Percentiles rank a stretch among this genome's conserved stretches.
These are phyloP conservation scores for Haliclona indistincta DNA, from an alignment of 37 sponge, comb jelly and placozoan species.

Conservation along the genomic window DNA sequence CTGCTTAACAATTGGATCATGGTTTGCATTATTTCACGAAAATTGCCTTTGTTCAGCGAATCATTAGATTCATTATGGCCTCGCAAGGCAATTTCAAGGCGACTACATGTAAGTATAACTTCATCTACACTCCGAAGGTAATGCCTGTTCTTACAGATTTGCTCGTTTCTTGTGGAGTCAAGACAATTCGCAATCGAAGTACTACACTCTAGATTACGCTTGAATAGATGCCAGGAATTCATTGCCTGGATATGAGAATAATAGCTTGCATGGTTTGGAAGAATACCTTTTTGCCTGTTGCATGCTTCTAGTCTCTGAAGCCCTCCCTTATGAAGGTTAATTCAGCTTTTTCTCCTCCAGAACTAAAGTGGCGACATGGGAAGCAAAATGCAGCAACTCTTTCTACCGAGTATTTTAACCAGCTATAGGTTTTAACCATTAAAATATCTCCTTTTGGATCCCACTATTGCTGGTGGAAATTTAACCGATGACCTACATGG, in stretches of 20 bases:
- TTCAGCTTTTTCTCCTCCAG: slow-evolving; percentile 8
- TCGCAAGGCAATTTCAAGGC: slow-evolving; percentile 63
- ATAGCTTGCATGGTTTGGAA: slow-evolving; percentile 31
- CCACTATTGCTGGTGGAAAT: neutral
- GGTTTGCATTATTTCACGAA: slow-evolving; percentile 55
- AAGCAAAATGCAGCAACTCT: slow-evolving; percentile 23
- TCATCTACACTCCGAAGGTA: slow-evolving; percentile 67
- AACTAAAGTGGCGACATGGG: slow-evolving; percentile 17
- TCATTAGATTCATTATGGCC: slow-evolving; percentile 62
- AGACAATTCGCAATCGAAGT: slow-evolving; percentile 42
- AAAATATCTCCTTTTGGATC: slow-evolving; percentile 24
- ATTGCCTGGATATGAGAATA: slow-evolving; percentile 38
- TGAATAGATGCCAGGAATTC: slow-evolving; percentile 42
- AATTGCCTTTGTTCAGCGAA: slow-evolving; percentile 71
- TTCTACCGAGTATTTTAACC: slow-evolving; percentile 35
- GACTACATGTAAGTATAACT: slow-evolving; percentile 59
- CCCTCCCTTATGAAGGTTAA: slow-evolving; percentile 8
- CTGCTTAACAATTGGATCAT: slow-evolving; percentile 37
- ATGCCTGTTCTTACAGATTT: slow-evolving; percentile 47
- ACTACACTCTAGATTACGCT: slow-evolving; percentile 10
- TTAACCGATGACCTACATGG: too few species aligned
- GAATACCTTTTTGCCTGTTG: slow-evolving; percentile 52
- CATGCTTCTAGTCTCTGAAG: slow-evolving; percentile 63
- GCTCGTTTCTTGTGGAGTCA: slow-evolving; percentile 32
- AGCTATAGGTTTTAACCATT: slow-evolving; percentile 12